A percentile compares a stretch with the other conserved stretches of the same genome.
Evolutionary conservation across 1,140 invertebrate genomes (phyloP).

Genomic region (Tyrophagus putrescentiae): DNA sequence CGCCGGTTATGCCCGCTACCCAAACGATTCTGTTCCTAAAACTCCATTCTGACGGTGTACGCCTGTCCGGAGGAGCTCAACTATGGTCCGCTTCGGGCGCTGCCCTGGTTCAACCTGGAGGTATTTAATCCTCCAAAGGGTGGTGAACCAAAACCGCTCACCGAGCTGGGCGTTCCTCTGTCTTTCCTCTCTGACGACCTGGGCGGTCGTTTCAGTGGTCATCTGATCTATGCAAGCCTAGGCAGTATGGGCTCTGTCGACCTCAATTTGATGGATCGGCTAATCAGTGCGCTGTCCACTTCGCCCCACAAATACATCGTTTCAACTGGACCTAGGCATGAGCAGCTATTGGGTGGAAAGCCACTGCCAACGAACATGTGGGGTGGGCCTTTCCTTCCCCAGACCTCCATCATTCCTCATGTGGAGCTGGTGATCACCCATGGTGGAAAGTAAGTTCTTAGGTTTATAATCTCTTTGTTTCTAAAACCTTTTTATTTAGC

Average conservation of each 20-base stretch:
- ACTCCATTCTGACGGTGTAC: background rate
- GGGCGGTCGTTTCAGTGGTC: background rate
- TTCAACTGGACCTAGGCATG: constrained; percentile 2
- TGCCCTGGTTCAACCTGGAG: background rate
- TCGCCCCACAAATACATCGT: constrained; percentile 16
- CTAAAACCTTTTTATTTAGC: no score
- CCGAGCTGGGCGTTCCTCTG: background rate
- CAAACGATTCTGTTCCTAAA: background rate
- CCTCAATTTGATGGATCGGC: constrained; percentile 12
- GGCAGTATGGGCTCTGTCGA: constrained; percentile 26
- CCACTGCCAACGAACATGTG: no score
- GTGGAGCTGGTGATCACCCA: no score
- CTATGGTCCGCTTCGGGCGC: background rate
- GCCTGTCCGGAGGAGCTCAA: background rate
- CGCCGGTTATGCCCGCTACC: background rate
- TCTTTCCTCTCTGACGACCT: background rate
- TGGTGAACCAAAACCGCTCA: background rate
- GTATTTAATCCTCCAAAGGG: background rate
- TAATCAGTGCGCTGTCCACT: background rate
- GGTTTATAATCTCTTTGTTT: no score
- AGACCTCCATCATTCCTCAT: no score
- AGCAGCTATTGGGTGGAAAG: background rate
- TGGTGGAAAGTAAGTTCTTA: no score
- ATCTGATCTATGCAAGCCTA: constrained; percentile 21
- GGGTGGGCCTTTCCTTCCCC: no score